These are phyloP conservation scores for Melanchra persicariae DNA, from an alignment of 2,888 invertebrate species.

Conservation along the genomic window DNA sequence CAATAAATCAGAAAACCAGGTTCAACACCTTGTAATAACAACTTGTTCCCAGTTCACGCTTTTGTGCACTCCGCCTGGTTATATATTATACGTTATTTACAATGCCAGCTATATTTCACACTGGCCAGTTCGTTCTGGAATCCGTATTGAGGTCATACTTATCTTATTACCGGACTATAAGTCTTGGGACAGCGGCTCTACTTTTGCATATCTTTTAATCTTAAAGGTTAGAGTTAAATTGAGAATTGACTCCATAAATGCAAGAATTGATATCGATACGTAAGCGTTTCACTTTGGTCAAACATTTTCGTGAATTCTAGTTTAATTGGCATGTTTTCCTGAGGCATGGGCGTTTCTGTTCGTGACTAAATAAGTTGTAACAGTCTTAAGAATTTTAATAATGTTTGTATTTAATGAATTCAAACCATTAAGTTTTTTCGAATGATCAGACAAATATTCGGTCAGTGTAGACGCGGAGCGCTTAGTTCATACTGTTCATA, in stretches of 20 bases:
- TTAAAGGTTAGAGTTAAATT: conserved; percentile 67
- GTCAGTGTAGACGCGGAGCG: conserved; percentile 74
- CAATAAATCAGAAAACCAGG: conserved; percentile 86
- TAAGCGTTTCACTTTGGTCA: conserved; percentile 17
- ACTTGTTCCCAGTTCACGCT: conserved; percentile 77
- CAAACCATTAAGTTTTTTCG: conserved; percentile 37
- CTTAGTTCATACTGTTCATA: conserved; percentile 83
- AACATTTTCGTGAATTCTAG: conserved; percentile 35
- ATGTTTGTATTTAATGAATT: conserved; percentile 25
- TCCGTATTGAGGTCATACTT: conserved; percentile 80
- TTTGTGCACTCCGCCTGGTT: conserved; percentile 75
- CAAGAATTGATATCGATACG: conserved; percentile 45
- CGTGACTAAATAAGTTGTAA: conserved; percentile 39
- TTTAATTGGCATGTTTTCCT: conserved; percentile 34
- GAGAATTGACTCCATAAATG: conserved; percentile 59
- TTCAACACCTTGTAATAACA: conserved; percentile 87
- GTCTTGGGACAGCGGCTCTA: conserved; percentile 70
- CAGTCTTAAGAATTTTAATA: conserved; percentile 39
- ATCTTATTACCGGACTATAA: conserved; percentile 78
- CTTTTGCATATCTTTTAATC: conserved; percentile 74
- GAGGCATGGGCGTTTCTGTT: conserved; percentile 22
- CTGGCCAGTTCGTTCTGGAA: conserved; percentile 76
- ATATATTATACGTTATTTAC: conserved; percentile 82
- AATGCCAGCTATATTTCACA: conserved; percentile 79
- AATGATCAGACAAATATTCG: conserved; percentile 69